Evolutionary conservation across 2,113 vertebrate genomes (phyloP).

Genomic region (Bufo bufo): DNA sequence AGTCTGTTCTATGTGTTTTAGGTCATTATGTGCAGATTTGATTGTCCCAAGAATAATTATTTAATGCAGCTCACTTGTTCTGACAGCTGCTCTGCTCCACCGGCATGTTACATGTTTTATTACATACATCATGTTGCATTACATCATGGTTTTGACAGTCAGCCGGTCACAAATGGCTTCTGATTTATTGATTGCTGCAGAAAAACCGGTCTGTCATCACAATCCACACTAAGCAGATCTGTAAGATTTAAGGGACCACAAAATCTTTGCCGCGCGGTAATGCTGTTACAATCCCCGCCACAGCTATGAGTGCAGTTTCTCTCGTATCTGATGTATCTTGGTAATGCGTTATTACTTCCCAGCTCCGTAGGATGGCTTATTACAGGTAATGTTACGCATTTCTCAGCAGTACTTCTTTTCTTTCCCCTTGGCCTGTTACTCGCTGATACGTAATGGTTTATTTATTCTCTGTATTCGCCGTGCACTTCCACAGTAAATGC

Average conservation of each 20-base stretch:
- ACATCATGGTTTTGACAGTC: slow-evolving; percentile 15
- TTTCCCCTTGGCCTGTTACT: slow-evolving; percentile 22
- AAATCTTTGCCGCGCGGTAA: slow-evolving; percentile 8
- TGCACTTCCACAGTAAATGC: slow-evolving; percentile 6
- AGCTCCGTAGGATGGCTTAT: slow-evolving; percentile 29
- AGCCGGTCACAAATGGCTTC: not conserved
- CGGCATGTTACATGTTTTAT: slow-evolving; percentile 26
- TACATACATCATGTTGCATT: slow-evolving; percentile 23
- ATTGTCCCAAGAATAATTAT: not conserved
- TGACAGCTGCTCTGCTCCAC: not conserved
- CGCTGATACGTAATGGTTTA: slow-evolving; percentile 15
- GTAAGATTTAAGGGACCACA: not conserved
- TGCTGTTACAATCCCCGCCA: not conserved
- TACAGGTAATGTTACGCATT: slow-evolving; percentile 30
- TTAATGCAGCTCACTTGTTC: not conserved
- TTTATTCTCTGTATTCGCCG: slow-evolving; percentile 14
- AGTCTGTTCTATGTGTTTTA: too few relatives aligned
- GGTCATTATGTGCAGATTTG: too few relatives aligned
- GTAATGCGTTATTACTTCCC: slow-evolving; percentile 37
- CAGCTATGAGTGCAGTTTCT: not conserved
- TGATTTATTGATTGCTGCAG: slow-evolving; percentile 22
- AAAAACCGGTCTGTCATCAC: slow-evolving; percentile 4
- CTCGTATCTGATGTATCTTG: not conserved
- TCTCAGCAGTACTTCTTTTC: slow-evolving; percentile 26
- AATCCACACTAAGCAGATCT: not conserved